Percentiles rank a stretch among this genome's conserved stretches.
Evolutionary conservation across 2,113 vertebrate genomes (phyloP).

Genomic region (Bubalus kerabau): DNA sequence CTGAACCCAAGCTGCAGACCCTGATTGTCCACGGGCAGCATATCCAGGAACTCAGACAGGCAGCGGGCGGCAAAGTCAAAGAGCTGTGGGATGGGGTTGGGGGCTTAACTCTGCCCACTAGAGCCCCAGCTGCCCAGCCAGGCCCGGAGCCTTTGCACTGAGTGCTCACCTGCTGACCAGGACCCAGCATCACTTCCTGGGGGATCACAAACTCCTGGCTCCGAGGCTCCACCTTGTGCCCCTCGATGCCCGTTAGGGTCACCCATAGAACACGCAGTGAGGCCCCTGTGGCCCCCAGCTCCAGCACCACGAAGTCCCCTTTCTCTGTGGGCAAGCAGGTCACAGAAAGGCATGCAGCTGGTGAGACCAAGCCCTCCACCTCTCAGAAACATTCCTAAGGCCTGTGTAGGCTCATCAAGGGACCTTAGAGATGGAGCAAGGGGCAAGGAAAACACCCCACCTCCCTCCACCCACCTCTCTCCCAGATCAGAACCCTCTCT

Average conservation of each 20-base stretch:
- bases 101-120: neutral
- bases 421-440: neutral
- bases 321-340: slow-evolving; percentile 76
- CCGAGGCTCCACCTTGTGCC: slow-evolving; percentile 66
- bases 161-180: slow-evolving; percentile 81
- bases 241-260: slow-evolving; percentile 74
- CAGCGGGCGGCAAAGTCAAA: slow-evolving; percentile 88
- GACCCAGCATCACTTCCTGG: slow-evolving; percentile 73
- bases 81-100: slow-evolving; percentile 76
- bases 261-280: slow-evolving; percentile 79
- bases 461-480: neutral
- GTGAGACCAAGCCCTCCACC: neutral
- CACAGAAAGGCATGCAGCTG: neutral
- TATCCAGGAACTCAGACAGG: slow-evolving; percentile 79
- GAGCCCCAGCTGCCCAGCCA: neutral
- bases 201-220: slow-evolving; percentile 80
- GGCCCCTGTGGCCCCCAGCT: slow-evolving; percentile 84
- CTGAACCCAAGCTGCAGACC: slow-evolving; percentile 85
- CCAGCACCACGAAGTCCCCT: slow-evolving; percentile 86
- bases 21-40: slow-evolving; percentile 10
- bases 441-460: neutral
- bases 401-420: neutral
- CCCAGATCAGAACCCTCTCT: neutral
- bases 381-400: neutral
- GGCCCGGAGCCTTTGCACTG: neutral